Conservation (phyloP, 2,113 vertebrate genomes). For the Genyomyrus donnyi region DNA sequence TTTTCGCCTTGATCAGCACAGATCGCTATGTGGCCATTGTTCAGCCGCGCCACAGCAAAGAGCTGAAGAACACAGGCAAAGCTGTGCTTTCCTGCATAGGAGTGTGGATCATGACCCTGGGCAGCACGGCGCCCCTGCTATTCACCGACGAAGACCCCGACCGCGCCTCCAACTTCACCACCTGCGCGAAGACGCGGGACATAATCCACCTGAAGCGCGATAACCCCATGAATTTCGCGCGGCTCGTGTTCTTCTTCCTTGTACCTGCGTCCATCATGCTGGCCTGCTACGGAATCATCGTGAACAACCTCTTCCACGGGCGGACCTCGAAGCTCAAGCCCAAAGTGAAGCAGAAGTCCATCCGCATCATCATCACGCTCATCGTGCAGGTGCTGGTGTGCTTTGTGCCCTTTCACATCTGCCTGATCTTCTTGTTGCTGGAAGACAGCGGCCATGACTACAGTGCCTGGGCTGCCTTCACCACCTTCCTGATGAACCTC, state of each 20-base stretch:
- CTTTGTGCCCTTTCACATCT: constrained; percentile 87
- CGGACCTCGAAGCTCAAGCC: constrained; percentile 87
- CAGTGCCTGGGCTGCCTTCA: constrained; percentile 76
- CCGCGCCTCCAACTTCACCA: constrained; percentile 62
- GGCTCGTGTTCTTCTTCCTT: constrained; percentile 83
- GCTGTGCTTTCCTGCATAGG: constrained; percentile 69
- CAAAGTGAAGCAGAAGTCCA: constrained; percentile 89
- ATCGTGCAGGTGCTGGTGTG: constrained; percentile 83
- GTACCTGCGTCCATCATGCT: constrained; percentile 84
- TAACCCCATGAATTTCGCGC: constrained; percentile 69
- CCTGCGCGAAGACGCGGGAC: constrained; percentile 82
- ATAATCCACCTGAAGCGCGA: constrained; percentile 71
- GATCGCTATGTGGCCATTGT: constrained; percentile 95
- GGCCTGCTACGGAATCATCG: constrained; percentile 78
- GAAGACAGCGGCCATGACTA: constrained; percentile 43
- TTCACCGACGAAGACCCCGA: constrained; percentile 72
- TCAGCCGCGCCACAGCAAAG: constrained; percentile 81
- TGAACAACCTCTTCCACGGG: constrained; percentile 77
- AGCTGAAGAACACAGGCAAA: constrained; percentile 81
- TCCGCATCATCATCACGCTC: constrained; percentile 84
- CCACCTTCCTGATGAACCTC: constrained; percentile 89
- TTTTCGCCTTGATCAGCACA: constrained; percentile 83
- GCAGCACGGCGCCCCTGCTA: constrained; percentile 67
- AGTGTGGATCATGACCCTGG: constrained; percentile 83
- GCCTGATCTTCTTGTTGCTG: constrained; percentile 71